Evolutionary conservation across 2,113 vertebrate genomes (phyloP).

Genomic region (Mellivora capensis): DNA sequence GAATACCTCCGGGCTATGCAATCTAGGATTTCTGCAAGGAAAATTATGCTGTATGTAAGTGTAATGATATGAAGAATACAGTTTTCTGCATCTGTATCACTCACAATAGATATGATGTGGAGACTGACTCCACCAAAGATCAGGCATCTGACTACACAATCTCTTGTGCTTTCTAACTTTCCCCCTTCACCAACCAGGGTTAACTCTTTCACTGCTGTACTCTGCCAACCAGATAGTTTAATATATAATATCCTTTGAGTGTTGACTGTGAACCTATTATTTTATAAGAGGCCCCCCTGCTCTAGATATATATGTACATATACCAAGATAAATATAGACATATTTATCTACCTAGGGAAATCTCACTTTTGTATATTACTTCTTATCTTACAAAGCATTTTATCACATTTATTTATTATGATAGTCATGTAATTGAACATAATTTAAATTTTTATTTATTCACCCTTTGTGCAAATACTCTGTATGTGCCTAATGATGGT

Average conservation of each 20-base stretch:
- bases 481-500: neutral
- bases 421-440: neutral
- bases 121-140: neutral
- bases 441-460: neutral
- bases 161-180: neutral
- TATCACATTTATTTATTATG: neutral
- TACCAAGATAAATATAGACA: too few relatives aligned
- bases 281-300: neutral
- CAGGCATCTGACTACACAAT: neutral
- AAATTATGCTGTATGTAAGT: conserved; percentile 64
- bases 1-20: conserved; percentile 35
- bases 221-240: neutral
- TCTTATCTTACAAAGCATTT: neutral
- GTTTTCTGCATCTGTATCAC: conserved; percentile 51
- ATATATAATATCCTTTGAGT: neutral
- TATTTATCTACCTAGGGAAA: neutral
- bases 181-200: neutral
- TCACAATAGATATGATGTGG: conserved; percentile 30
- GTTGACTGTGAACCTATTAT: neutral
- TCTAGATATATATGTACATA: neutral
- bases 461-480: neutral
- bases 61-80: conserved; percentile 54
- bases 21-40: conserved; percentile 54
- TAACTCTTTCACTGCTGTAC: neutral
- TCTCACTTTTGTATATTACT: neutral